Evolutionary conservation across 2,113 vertebrate species (phyloP), one percentile per base, ranked within the genome.

Genomic region (Neodontobutis hainanensis): DNA sequence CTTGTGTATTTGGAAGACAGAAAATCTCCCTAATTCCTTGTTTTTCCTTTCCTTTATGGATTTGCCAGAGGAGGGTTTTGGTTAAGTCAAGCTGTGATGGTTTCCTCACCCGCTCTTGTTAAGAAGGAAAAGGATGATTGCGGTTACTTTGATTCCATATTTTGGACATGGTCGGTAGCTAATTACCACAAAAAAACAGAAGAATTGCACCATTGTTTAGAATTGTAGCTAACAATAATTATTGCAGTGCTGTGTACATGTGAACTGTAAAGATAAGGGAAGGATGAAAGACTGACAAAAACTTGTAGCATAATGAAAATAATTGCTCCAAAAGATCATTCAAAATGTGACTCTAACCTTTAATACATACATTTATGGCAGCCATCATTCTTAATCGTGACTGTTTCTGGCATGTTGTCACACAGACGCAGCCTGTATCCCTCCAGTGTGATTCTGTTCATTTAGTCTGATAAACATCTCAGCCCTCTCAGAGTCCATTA

Each of bases 11-110:
- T 86, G 78, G 80, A 80, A 81, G 85, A 86, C 65, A 80, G 78
- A 84, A 87, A 86, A 84, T 86, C 86, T 89, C 77, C 50, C 71
- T 90, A 82, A 90, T 87, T 85, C 87, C 84, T 80, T 77, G 77
- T 84, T 84, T 86, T 81, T 87, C 73, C 70, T 69, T 83, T 49
- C 63, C 74, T 91, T 88, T 81, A 85, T 80, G 82, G 79, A 77
- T 83, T 83, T 88, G 84, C 85, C 85, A 88, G 70, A 70, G 50
- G 65, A 78, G 75, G 83, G 81, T 77, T 87, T 79, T 77, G 80
- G 82, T 82, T 75, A 73, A 86, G 78, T 84, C 77, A 57, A 75
- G 65, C 82, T 65, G 59, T 68, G 74, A 82, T 85, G 80, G 80
- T 84, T 89, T 87, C 82, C 81, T 83, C 77, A 76, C 75, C 68